Conservation (phyloP, 2,113 vertebrate species). For the Poeciliopsis turrubarensis region DNA sequence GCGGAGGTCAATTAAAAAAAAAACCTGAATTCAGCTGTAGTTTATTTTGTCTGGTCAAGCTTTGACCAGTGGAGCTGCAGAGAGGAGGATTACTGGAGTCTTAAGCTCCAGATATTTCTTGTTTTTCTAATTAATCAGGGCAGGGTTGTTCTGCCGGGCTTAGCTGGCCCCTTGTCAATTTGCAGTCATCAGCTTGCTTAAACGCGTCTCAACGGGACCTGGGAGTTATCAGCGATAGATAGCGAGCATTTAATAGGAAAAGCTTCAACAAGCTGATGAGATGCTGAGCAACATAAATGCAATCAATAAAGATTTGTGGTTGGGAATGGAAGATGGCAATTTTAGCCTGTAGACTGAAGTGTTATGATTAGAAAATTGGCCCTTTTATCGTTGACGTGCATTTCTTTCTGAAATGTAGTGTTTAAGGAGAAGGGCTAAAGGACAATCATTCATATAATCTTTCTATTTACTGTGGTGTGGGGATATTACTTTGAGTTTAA, state of each 20-base stretch:
- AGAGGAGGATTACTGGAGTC: conserved; percentile 59
- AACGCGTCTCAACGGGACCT: conserved; percentile 41
- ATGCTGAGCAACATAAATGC: conserved; percentile 50
- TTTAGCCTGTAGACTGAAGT: conserved; percentile 22
- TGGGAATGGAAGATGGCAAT: conserved; percentile 17
- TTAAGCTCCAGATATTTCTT: conserved; percentile 59
- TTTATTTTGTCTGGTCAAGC: conserved; percentile 55
- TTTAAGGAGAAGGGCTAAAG: not conserved
- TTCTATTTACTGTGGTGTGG: not conserved
- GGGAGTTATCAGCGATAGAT: conserved; percentile 32
- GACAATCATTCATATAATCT: not conserved
- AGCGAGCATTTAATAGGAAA: conserved; percentile 32
- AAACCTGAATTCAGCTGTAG: conserved; percentile 31
- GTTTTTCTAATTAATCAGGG: conserved; percentile 76
- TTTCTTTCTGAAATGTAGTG: not conserved
- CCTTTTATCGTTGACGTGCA: conserved; percentile 6
- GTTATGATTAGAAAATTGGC: conserved; percentile 21
- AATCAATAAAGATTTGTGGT: conserved; percentile 15
- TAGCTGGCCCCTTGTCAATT: conserved; percentile 70
- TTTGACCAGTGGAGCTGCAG: conserved; percentile 51
- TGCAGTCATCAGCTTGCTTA: conserved; percentile 59
- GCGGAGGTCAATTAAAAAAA: conserved; percentile 22
- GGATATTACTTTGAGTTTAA: not conserved
- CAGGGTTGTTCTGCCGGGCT: conserved; percentile 60
- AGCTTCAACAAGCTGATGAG: conserved; percentile 25